Evolutionary conservation across 2,797 vertebrate genomes (phyloP), one percentile per base, ranked within the genome.

Genomic region (Gadopsis bispinosus): DNA sequence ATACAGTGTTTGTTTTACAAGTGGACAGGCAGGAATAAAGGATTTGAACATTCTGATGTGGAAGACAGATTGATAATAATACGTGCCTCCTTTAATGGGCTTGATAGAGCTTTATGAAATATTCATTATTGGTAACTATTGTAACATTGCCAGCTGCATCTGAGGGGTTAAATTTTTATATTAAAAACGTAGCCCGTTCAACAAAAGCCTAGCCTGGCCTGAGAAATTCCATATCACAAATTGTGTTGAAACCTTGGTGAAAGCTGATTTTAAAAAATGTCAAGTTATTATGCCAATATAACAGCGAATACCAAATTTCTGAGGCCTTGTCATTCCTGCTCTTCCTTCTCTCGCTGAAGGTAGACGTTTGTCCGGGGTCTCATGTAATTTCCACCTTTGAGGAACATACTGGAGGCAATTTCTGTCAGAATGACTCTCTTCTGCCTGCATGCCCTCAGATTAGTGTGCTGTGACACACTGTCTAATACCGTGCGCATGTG

Each of bases 1-100:
- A 54, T 71, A 77, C 75, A 74, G 72, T 91, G 84, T 94, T 94
- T 93, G 92, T 92, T 91, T 93, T 85, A 90, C 87, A 87, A 88
- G 83, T 89, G 90, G 91, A 91, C 83, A 83, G 70, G 78, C 91
- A 84, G 83, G 56, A 59, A 83, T 90, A 92, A 89, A 75, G 74
- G 87, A 87, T 90, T 92, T 90, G 84, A 90, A 90, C 83, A 85
- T 88, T 91, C 63, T 85, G 86, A 93, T 89, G 85, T 86, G 72
- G 75, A 86, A 81, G 86, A 91, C 83, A 83, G 88, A 91, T 81
- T 83, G 84, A 89, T 86, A 63, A 78, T 80, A 85, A 85, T 72
- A 77, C 84, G 77, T 54, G 83, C 54, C 81, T 78, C 55, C 59
- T 87, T 77, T 86, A 84, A 89, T 89, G 80, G 84, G 74, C 69